Percentiles rank a stretch among this genome's conserved stretches.
These are phyloP conservation scores for Latheticus oryzae DNA, from an alignment of 2,888 invertebrate species.

Conservation along the genomic window DNA sequence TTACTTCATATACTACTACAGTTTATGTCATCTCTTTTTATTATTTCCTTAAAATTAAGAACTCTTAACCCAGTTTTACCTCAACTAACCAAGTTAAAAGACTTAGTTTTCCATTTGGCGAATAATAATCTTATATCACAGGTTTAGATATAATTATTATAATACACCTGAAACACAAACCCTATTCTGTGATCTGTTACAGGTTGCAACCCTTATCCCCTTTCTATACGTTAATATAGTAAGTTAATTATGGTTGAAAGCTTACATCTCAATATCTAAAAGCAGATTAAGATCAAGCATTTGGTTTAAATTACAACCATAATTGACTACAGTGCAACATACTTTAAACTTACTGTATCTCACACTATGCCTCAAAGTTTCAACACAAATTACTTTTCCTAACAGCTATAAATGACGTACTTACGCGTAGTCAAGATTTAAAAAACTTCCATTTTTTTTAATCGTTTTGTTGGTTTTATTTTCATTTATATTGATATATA, in stretches of 20 bases:
- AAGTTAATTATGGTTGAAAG: slow-evolving; percentile 24
- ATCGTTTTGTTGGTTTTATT: no score
- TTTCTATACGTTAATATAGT: slow-evolving; percentile 21
- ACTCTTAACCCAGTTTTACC: slow-evolving; percentile 31
- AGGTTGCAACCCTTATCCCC: slow-evolving; percentile 24
- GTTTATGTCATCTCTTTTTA: slow-evolving; percentile 37
- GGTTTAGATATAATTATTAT: slow-evolving; percentile 14
- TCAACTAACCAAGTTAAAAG: no score
- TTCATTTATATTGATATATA: slow-evolving; percentile 15
- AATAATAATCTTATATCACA: slow-evolving; percentile 11
- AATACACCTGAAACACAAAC: slow-evolving; percentile 14
- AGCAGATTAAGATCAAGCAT: slow-evolving; percentile 17
- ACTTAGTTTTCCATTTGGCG: slow-evolving; percentile 10
- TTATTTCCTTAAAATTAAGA: slow-evolving; percentile 38
- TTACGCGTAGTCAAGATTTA: neutral
- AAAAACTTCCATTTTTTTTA: neutral
- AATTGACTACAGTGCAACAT: slow-evolving; percentile 6
- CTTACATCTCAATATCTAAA: slow-evolving; percentile 22
- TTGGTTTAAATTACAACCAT: slow-evolving; percentile 4
- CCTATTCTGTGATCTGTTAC: slow-evolving; percentile 11
- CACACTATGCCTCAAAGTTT: slow-evolving; percentile 10
- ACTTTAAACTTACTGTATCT: slow-evolving; percentile 10
- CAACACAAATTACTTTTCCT: slow-evolving; percentile 8
- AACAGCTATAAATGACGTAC: slow-evolving; percentile 15
- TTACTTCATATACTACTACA: slow-evolving; percentile 35